Percentiles rank a stretch among this genome's conserved stretches.
These are phyloP conservation scores for Hymenochirus boettgeri DNA, from an alignment of 2,113 vertebrate species.

Conservation along the genomic window DNA sequence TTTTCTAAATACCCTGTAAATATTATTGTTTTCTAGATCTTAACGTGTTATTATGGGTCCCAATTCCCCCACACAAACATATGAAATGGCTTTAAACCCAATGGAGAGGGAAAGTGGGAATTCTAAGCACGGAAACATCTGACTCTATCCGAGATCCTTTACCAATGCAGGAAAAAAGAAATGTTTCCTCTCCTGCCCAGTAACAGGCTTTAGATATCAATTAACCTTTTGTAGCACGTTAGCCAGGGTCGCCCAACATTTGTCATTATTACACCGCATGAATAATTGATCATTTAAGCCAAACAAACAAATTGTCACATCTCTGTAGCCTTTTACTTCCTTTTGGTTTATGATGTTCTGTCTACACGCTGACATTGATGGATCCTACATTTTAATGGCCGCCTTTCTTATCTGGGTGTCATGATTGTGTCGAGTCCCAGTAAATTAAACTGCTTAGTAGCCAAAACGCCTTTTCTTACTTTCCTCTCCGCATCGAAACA, in stretches of 20 bases:
- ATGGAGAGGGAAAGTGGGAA: too few species aligned
- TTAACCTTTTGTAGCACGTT: conserved; percentile 57
- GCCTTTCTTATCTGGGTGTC: conserved; percentile 11
- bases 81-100: too few species aligned
- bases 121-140: too few species aligned
- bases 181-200: conserved; percentile 47
- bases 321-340: conserved; percentile 37
- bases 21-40: too few species aligned
- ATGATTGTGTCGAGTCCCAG: conserved; percentile 1
- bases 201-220: conserved; percentile 54
- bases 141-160: too few species aligned
- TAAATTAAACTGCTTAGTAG: conserved; percentile 32
- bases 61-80: too few species aligned
- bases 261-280: conserved; percentile 49
- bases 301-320: conserved; percentile 41
- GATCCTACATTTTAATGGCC: conserved; percentile 29
- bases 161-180: too few species aligned
- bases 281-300: conserved; percentile 59
- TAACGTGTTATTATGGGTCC: too few species aligned
- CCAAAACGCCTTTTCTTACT: conserved; percentile 31
- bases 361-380: conserved; percentile 34
- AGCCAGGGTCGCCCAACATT: conserved; percentile 43
- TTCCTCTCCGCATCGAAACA: not conserved
- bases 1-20: too few species aligned
- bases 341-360: conserved; percentile 14